A percentile compares a stretch with the other conserved stretches of the same genome.
Conservation (phyloP, 2,888 invertebrate species). For the Fragum whitleyi region DNA sequence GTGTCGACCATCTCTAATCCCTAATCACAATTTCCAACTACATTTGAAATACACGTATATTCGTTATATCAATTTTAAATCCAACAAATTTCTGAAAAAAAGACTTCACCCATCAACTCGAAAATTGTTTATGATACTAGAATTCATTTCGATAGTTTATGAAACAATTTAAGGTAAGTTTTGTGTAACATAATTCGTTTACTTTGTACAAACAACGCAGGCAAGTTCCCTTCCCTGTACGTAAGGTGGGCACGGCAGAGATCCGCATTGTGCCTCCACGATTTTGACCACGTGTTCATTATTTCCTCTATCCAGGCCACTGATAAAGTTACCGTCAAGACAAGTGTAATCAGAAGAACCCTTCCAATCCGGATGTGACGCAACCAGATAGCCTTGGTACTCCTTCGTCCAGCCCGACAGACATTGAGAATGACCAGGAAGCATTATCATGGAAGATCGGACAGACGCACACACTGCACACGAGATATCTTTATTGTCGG, state of each 20-base stretch:
- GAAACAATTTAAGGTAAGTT: too few species aligned
- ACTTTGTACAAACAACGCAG: slow-evolving; percentile 52
- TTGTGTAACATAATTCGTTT: neutral
- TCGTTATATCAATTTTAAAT: too few species aligned
- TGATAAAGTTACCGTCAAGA: slow-evolving; percentile 26
- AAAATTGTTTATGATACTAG: too few species aligned
- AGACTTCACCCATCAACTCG: too few species aligned
- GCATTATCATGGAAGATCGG: slow-evolving; percentile 29
- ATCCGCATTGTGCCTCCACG: slow-evolving; percentile 37
- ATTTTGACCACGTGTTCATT: slow-evolving; percentile 28
- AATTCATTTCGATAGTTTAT: too few species aligned
- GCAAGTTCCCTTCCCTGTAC: slow-evolving; percentile 37
- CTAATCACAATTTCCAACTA: too few species aligned
- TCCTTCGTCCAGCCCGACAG: slow-evolving; percentile 45
- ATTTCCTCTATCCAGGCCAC: slow-evolving; percentile 6
- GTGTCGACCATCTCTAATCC: too few species aligned
- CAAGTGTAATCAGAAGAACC: slow-evolving; percentile 34
- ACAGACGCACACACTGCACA: slow-evolving; percentile 34
- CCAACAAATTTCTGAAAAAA: too few species aligned
- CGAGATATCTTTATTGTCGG: slow-evolving; percentile 30
- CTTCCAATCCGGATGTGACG: slow-evolving; percentile 22
- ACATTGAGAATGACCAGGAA: slow-evolving; percentile 36
- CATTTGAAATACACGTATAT: too few species aligned
- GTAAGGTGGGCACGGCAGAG: slow-evolving; percentile 25
- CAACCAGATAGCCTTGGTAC: slow-evolving; percentile 27